Evolutionary conservation across 2,888 invertebrate species (phyloP).

Genomic region (Lymantria monacha): DNA sequence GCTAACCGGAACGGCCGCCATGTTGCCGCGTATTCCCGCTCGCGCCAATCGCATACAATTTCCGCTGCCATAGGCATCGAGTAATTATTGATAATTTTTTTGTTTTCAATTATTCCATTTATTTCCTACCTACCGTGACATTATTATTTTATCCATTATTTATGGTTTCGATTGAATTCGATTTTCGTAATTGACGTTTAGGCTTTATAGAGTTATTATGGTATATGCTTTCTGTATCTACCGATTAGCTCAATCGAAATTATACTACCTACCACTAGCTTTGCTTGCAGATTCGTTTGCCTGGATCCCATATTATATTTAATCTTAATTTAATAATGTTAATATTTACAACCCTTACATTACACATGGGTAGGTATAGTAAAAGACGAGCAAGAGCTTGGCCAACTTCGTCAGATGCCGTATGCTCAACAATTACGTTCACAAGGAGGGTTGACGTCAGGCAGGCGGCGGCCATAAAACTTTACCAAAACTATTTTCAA

Average conservation of each 20-base stretch:
- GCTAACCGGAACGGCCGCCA: slow-evolving; percentile 62
- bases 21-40: slow-evolving; percentile 68
- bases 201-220: slow-evolving; percentile 25
- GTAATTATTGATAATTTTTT: slow-evolving; percentile 34
- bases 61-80: slow-evolving; percentile 46
- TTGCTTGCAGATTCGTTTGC: too few species aligned
- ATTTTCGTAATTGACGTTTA: slow-evolving; percentile 24
- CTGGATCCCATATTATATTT: too few species aligned
- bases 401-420: too few species aligned
- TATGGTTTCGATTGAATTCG: slow-evolving; percentile 28
- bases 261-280: not conserved
- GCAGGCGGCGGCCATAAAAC: too few species aligned
- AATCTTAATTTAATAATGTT: too few species aligned
- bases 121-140: slow-evolving; percentile 24
- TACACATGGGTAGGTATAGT: too few species aligned
- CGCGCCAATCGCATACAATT: slow-evolving; percentile 58
- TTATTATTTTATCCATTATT: slow-evolving; percentile 33
- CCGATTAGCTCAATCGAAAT: slow-evolving; percentile 6
- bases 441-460: too few species aligned
- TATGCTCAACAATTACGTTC: too few species aligned
- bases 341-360: too few species aligned
- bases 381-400: too few species aligned
- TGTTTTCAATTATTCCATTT: slow-evolving; percentile 29
- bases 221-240: slow-evolving; percentile 5
- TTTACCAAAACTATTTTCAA: too few species aligned